A percentile compares a stretch with the other conserved stretches of the same genome.
Evolutionary conservation across 2,113 vertebrate genomes (phyloP).

Genomic region (Megaptera novaeangliae): DNA sequence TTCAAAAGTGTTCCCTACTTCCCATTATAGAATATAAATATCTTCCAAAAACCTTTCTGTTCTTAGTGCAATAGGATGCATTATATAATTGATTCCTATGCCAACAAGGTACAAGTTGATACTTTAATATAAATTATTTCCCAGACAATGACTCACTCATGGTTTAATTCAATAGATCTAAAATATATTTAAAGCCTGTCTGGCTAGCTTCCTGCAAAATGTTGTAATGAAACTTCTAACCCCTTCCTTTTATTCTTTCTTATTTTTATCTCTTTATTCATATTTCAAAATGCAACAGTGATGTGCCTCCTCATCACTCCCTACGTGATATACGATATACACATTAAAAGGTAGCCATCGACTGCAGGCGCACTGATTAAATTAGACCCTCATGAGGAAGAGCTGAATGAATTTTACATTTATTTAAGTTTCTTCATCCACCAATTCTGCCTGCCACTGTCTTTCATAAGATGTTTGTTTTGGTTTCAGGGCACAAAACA

Average conservation of each 20-base stretch:
- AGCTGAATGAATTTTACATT: conserved; percentile 15
- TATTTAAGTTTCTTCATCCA: conserved; percentile 26
- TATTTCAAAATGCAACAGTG: not conserved
- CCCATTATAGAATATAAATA: conserved; percentile 32
- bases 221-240: not conserved
- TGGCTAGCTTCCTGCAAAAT: conserved; percentile 47
- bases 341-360: conserved; percentile 32
- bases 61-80: conserved; percentile 56
- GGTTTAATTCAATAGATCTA: conserved; percentile 65
- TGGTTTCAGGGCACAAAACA: not conserved
- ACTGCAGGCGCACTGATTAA: conserved; percentile 33
- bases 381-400: not conserved
- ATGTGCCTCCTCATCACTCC: not conserved
- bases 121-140: conserved; percentile 74
- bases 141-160: conserved; percentile 69
- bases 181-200: conserved; percentile 42
- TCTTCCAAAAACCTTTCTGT: conserved; percentile 65
- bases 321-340: not conserved
- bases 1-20: not conserved
- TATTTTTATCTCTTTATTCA: conserved; percentile 37
- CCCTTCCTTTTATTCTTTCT: not conserved
- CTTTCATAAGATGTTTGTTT: not conserved
- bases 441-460: not conserved
- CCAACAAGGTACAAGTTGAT: conserved; percentile 70
- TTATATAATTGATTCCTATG: conserved; percentile 69